Evolutionary conservation across 2,113 vertebrate genomes (phyloP).

Genomic region (Salvator merianae): DNA sequence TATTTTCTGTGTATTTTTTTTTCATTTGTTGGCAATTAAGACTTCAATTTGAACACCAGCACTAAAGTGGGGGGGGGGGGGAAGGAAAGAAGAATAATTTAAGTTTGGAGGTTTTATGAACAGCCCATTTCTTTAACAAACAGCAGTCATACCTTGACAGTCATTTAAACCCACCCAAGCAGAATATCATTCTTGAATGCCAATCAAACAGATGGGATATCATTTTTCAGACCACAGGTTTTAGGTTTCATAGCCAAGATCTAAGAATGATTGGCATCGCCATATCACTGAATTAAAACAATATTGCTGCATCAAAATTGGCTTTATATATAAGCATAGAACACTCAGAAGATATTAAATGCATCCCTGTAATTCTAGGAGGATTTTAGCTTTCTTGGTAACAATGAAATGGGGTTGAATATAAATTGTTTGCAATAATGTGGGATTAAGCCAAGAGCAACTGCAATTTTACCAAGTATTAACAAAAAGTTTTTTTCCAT

Average conservation of each 20-base stretch:
- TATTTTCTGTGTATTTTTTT: conserved; percentile 3
- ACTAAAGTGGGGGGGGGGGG: background rate
- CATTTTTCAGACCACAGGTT: conserved; percentile 36
- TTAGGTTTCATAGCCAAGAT: conserved; percentile 15
- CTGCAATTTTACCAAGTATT: conserved; percentile 1
- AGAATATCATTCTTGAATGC: conserved; percentile 5
- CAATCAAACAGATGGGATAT: conserved; percentile 16
- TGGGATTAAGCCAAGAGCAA: conserved; percentile 11
- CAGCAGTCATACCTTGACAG: conserved; percentile 17
- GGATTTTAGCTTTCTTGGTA: conserved; percentile 13
- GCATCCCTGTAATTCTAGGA: conserved; percentile 5
- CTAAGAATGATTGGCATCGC: conserved; percentile 29
- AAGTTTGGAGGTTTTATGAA: conserved; percentile 15
- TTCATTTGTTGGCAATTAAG: background rate
- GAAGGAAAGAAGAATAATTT: conserved; percentile 11
- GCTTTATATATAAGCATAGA: conserved; percentile 23
- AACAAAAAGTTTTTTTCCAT: conserved; percentile 15
- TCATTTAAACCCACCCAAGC: conserved; percentile 32
- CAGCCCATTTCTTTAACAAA: conserved; percentile 1
- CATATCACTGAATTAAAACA: conserved; percentile 33
- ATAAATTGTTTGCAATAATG: conserved; percentile 14
- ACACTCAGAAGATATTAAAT: conserved; percentile 36
- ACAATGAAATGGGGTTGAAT: conserved; percentile 14
- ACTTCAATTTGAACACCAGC: background rate
- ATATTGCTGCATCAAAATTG: conserved; percentile 27